Conservation (phyloP, 1,140 invertebrate species). For the Drosophila hydei region DNA sequence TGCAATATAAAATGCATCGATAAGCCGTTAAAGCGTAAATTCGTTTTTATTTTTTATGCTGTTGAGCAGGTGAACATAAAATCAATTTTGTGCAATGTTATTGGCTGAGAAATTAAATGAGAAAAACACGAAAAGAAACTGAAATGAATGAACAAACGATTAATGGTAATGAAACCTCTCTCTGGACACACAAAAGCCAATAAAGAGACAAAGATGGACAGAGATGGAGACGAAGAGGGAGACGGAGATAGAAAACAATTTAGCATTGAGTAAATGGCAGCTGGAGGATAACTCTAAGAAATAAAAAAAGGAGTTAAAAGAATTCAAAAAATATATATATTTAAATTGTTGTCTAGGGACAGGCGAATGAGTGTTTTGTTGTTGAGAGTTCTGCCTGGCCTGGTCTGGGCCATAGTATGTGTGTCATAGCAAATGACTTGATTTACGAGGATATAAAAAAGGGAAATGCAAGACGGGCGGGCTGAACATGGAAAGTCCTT, state of each 20-base stretch:
- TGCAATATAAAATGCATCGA: conserved; percentile 62
- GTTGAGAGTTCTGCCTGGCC: background rate
- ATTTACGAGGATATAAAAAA: conserved; percentile 66
- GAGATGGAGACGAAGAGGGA: conserved; percentile 8
- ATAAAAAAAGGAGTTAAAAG: conserved; percentile 42
- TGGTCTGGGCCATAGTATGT: conserved; percentile 20
- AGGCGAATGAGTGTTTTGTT: conserved; percentile 1
- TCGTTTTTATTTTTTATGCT: background rate
- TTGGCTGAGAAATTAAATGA: conserved; percentile 53
- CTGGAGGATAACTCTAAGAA: conserved; percentile 17
- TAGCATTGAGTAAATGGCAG: conserved; percentile 6
- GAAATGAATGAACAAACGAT: conserved; percentile 5
- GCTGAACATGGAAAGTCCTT: conserved; percentile 24
- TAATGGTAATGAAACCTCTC: conserved; percentile 70
- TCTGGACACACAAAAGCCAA: conserved; percentile 25
- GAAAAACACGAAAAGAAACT: background rate
- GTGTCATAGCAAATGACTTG: conserved; percentile 62
- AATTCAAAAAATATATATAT: conserved; percentile 51
- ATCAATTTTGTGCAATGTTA: conserved; percentile 53
- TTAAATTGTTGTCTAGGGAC: conserved; percentile 68
- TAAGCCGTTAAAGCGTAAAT: conserved; percentile 5
- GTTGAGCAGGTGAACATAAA: conserved; percentile 64
- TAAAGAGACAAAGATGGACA: background rate
- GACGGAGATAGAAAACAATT: conserved; percentile 12
- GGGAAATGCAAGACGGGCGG: conserved; percentile 44